Evolutionary conservation across 2,797 vertebrate genomes (phyloP), one percentile per base, ranked within the genome.

Genomic region (Anabas testudineus): DNA sequence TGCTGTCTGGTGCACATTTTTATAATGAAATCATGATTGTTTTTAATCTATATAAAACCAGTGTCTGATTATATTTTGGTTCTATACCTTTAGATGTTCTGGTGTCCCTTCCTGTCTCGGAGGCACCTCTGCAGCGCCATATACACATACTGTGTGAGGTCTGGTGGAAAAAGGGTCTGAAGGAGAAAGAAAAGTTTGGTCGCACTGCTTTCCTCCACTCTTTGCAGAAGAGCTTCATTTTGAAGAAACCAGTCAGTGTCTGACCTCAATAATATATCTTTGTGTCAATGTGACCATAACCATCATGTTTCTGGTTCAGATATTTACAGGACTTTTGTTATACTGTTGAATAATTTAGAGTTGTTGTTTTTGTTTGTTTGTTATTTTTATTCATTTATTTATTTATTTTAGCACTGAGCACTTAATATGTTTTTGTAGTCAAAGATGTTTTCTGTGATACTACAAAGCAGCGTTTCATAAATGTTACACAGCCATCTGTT

Each of bases 131-230:
- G 1, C 92, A 81, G 71, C 82, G 56, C 9, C 86, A 91, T 7
- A 85, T 99, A 71, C 94, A 93, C 26, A 61, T 10, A 0, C 59
- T 98, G 12, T 97, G 92, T 76, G 94, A 96, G 41, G 85, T 85
- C 51, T 99, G 97, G 97, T 99, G 98, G 97, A 93, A 95, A 73
- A 97, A 92, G 57, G 95, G 90, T 19, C 93, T 99, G 37, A 87
- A 92, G 63, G 94, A 95, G 57, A 97, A 93, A 72, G 96, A 98
- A 26, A 92, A 93, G 47, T 94, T 98, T 65, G 97, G 97, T 18
- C 96, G 91, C 90, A 95, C 93, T 0, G 93, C 95, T 0, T 94
- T 98, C 56, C 12, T 94, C 57, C 49, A 94, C 67, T 90, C 96
- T 34, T 87, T 99, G 74, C 94, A 92, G 82, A 97, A 91, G 89